Evolutionary conservation across 2,797 vertebrate species (phyloP).

Genomic region (Pipistrellus pipistrellus): DNA sequence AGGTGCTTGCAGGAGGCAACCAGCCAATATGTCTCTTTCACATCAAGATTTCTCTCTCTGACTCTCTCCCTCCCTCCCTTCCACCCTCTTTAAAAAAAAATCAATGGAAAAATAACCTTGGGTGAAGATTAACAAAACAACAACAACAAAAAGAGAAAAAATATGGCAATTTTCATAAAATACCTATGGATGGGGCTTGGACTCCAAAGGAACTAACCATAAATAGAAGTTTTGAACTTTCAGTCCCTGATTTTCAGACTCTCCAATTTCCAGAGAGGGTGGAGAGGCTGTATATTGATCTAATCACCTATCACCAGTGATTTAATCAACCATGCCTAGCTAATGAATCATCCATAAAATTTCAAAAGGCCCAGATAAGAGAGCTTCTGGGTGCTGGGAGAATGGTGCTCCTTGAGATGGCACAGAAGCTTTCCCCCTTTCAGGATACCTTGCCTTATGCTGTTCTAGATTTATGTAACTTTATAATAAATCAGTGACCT

Average conservation of each 20-base stretch:
- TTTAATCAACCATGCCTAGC: background rate
- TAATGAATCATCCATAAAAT: background rate
- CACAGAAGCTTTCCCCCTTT: background rate
- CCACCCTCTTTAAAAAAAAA: no score
- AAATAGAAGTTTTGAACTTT: background rate
- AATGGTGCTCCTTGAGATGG: background rate
- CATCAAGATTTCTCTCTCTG: no score
- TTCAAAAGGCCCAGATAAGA: background rate
- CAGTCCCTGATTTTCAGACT: background rate
- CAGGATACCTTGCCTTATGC: background rate
- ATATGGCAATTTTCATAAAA: slow-evolving; percentile 3
- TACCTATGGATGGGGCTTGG: background rate
- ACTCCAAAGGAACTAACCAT: background rate
- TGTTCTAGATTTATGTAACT: background rate
- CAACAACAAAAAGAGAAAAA: background rate
- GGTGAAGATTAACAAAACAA: no score
- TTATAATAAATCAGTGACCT: background rate
- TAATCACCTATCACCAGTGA: background rate
- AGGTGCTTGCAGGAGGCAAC: no score
- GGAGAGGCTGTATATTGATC: background rate
- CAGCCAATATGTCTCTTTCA: no score
- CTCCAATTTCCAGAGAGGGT: background rate
- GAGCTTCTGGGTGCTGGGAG: background rate
- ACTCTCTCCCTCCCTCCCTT: no score
- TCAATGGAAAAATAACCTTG: no score